Conservation (phyloP, 2,113 vertebrate species). For the Lycaon pictus region DNA sequence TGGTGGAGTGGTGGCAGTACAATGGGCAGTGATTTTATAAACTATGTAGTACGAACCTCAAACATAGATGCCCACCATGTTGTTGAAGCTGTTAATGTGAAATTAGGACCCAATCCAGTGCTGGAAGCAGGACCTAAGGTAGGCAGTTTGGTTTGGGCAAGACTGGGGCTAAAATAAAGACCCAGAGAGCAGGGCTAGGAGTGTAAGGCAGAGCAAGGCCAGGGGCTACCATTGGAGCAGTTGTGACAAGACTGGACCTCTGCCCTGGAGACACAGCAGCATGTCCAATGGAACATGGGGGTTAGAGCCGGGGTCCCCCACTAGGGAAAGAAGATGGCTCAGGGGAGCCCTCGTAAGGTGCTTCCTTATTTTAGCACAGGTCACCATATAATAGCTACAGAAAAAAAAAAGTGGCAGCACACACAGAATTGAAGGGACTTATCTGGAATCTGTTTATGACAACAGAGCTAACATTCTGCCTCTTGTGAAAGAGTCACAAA, state of each 20-base stretch:
- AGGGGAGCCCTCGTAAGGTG: background rate
- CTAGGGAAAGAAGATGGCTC: background rate
- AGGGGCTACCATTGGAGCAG: too few relatives aligned
- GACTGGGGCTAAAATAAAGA: background rate
- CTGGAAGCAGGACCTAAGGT: background rate
- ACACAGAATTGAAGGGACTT: background rate
- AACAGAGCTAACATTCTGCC: background rate
- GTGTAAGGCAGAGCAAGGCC: background rate
- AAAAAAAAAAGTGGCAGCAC: background rate
- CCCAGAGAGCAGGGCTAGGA: background rate
- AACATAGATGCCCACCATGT: background rate
- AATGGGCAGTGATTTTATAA: background rate
- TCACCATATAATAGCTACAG: background rate
- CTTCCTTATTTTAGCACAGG: background rate
- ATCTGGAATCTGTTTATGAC: background rate
- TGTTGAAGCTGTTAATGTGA: background rate
- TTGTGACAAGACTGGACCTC: background rate
- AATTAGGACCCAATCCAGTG: background rate
- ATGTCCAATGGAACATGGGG: background rate
- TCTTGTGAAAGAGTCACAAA: background rate
- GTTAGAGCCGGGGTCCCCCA: fast-evolving
- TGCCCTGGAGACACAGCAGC: background rate
- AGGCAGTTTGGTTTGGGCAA: background rate
- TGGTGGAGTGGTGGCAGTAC: background rate
- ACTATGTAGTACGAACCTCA: background rate